Base-by-base conservation (phyloP, 2,888 invertebrate genomes). In the Drosophila phalerata region DNA sequence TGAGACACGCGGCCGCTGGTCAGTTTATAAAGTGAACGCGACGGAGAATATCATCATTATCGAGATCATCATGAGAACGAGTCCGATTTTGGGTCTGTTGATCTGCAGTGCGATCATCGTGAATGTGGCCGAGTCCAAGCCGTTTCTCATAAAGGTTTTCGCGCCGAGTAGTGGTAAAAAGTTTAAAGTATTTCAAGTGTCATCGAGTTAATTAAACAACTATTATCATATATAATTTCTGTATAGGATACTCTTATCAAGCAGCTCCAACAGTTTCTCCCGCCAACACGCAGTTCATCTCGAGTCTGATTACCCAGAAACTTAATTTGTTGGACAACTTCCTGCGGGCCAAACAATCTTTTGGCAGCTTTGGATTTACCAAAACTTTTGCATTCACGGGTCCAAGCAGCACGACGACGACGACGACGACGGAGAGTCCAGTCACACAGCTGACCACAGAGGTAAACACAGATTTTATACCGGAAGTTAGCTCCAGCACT, bases 391-490 rank as follows among this genome's bases (percentile, higher is more conserved):
- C 65, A 13, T 75, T 81, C 37, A 56, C 63, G 11, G 63, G 77
- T 3, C 25, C 48, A 0, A 11, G 37, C 0, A 38, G 65, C 4
- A 56, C 76, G 11, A 38, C 68, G 5, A 75, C 79, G 11, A 40
- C 40, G 17, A 17, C 40, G 10, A 67, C 85, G 0, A 88, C 88
- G 0, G 68, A 72, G 56, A 60, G 19, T 28, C 66, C 86, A 2
- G 55, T 57, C 5, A 76, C 76, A 0, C 40, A 56, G 38, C 40
- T 58, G 10, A 86, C 84, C 32, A 83, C 87, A 48, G 84, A 84
- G 88, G 84, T 84, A 84, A 88, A 81, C 87, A 88, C 84, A 67
- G 85, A 88, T 68, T 84, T 51, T 70, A 73, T 71, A 51, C 81
- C 87, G 78, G 84, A 84, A 40, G 76, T 69, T 73, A 81, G 67